A percentile compares a stretch with the other conserved stretches of the same genome.
Evolutionary conservation across 1,140 invertebrate genomes (phyloP).

Genomic region (Euglossa dilemma): DNA sequence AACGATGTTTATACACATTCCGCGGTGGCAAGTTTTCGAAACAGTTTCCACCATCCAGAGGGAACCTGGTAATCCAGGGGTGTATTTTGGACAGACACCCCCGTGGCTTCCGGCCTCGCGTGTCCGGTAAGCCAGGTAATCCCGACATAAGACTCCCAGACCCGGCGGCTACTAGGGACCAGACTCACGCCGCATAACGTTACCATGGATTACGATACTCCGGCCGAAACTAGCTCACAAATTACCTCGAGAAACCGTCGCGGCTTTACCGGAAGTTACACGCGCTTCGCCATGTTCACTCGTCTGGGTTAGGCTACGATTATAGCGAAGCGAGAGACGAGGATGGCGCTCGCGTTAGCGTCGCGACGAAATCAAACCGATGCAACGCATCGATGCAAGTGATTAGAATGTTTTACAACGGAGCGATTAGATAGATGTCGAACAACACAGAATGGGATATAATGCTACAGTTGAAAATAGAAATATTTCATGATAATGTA

Average conservation of each 20-base stretch:
- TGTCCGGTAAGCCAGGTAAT: conserved; percentile 76
- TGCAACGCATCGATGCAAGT: too few relatives aligned
- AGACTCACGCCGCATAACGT: conserved; percentile 71
- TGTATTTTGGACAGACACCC: conserved; percentile 68
- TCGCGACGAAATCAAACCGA: too few relatives aligned
- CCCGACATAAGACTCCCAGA: conserved; percentile 75
- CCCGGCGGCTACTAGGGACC: conserved; percentile 53
- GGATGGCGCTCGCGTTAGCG: too few relatives aligned
- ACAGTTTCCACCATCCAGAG: conserved; percentile 59
- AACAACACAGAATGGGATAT: too few relatives aligned
- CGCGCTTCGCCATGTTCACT: conserved; percentile 10
- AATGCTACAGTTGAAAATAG: too few relatives aligned
- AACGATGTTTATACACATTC: conserved; percentile 24
- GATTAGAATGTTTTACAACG: too few relatives aligned
- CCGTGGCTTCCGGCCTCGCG: conserved; percentile 72
- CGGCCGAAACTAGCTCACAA: conserved; percentile 76
- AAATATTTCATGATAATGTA: too few relatives aligned
- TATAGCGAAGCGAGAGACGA: too few relatives aligned
- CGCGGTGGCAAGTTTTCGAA: conserved; percentile 60
- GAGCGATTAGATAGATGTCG: too few relatives aligned
- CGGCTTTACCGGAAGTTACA: conserved; percentile 75
- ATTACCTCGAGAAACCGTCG: conserved; percentile 78
- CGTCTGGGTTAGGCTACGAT: too few relatives aligned
- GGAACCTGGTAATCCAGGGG: conserved; percentile 60
- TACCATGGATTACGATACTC: conserved; percentile 77